Conservation (phyloP, 2,797 vertebrate genomes). For the Meriones psammophilus region DNA sequence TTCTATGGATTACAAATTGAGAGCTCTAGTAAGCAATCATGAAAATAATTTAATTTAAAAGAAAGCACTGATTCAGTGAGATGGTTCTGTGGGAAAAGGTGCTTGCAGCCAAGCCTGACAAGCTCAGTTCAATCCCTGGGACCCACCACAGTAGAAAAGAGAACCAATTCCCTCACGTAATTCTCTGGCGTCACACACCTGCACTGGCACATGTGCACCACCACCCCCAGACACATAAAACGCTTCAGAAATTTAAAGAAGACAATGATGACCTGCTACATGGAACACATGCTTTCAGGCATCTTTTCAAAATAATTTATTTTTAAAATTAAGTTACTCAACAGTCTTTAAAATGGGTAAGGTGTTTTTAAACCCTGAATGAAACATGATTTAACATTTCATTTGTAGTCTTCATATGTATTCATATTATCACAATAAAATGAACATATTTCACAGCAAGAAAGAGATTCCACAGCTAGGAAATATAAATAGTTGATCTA, state of each 20-base stretch:
- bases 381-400: constrained; percentile 75
- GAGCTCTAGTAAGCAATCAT: background rate
- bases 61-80: background rate
- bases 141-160: background rate
- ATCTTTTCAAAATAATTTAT: constrained; percentile 72
- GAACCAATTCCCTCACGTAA: background rate
- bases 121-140: background rate
- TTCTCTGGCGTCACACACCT: background rate
- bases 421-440: constrained; percentile 81
- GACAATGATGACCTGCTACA: constrained; percentile 1
- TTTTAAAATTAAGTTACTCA: constrained; percentile 80
- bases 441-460: constrained; percentile 81
- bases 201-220: no score
- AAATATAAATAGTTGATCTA: constrained; percentile 77
- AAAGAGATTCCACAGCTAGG: constrained; percentile 76
- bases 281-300: background rate
- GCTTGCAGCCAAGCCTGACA: background rate
- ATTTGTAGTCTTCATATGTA: constrained; percentile 77
- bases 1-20: constrained; percentile 53
- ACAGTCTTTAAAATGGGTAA: constrained; percentile 84
- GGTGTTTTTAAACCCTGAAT: constrained; percentile 77
- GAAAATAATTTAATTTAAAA: constrained; percentile 47
- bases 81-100: background rate
- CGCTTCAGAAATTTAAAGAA: background rate
- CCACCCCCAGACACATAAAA: background rate